A percentile compares a stretch with the other conserved stretches of the same genome.
phyloP scores from a whole-genome alignment of 2,888 invertebrate genomes.

The Netelia melanura region DNA sequence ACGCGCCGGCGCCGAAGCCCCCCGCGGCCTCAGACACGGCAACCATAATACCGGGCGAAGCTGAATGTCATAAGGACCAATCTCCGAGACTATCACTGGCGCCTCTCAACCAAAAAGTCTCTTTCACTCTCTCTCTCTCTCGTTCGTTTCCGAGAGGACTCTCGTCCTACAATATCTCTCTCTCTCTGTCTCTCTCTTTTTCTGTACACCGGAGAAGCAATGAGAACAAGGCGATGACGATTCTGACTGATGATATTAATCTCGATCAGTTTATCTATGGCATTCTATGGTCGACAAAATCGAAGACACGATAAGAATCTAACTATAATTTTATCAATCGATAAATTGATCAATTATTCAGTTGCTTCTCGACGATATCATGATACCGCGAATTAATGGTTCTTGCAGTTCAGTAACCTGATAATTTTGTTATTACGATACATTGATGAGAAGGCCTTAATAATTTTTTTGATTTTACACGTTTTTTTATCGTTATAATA shows the following conservation, averaged over 20 bases:
- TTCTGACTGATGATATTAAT: neutral
- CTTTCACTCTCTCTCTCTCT: neutral
- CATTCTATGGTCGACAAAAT: too few species aligned
- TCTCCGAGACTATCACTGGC: conserved; percentile 80
- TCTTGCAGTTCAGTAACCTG: too few species aligned
- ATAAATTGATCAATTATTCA: too few species aligned
- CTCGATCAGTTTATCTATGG: neutral
- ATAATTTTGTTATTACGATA: too few species aligned
- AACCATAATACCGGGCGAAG: conserved; percentile 79
- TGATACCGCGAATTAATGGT: too few species aligned
- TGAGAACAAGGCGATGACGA: neutral
- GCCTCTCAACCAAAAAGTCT: conserved; percentile 68
- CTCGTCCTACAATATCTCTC: neutral
- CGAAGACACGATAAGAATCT: too few species aligned
- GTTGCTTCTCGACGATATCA: too few species aligned
- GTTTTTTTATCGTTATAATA: too few species aligned
- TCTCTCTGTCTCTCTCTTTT: conserved; percentile 14
- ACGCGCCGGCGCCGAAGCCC: conserved; percentile 85
- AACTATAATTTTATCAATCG: too few species aligned
- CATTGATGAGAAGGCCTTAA: neutral
- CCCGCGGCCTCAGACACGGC: conserved; percentile 85
- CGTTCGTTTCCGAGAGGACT: too few species aligned
- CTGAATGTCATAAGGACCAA: conserved; percentile 69
- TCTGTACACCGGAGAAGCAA: conserved; percentile 14
- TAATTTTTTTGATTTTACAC: too few species aligned